These are phyloP conservation scores for Falco columbarius DNA, from an alignment of 2,797 vertebrate species.

Conservation along the genomic window DNA sequence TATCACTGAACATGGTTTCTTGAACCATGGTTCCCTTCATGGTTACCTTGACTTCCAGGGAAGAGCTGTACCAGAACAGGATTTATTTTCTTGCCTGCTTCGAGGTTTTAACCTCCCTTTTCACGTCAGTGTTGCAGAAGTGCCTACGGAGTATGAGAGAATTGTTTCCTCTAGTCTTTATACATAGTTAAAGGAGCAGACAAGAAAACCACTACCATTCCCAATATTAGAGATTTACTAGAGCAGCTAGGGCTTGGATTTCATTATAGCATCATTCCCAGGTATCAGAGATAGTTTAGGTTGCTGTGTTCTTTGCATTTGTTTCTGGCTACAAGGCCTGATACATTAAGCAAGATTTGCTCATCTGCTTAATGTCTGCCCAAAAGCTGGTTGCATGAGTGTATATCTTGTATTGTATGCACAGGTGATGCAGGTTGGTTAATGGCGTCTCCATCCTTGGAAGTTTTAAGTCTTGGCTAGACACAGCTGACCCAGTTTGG, in stretches of 20 bases:
- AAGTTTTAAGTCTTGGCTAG: neutral
- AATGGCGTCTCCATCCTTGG: neutral
- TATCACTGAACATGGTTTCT: neutral
- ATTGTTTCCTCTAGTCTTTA: neutral
- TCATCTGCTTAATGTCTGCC: neutral
- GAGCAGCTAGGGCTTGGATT: neutral
- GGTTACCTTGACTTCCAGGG: neutral
- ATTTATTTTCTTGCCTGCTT: neutral
- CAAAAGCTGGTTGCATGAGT: neutral
- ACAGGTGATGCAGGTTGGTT: neutral
- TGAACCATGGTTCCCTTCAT: neutral
- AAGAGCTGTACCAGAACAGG: neutral
- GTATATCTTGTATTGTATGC: neutral
- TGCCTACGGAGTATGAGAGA: neutral
- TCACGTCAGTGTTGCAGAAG: neutral
- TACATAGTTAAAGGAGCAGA: neutral
- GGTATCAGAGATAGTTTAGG: neutral
- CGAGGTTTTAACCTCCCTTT: neutral
- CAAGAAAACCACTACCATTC: neutral
- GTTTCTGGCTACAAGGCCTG: neutral
- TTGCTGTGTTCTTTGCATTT: neutral
- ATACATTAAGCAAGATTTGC: neutral
- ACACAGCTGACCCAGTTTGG: neutral
- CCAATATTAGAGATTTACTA: neutral
- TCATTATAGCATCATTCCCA: neutral